Base-by-base conservation (phyloP, 2,888 invertebrate species). In the Axea sp. region DNA sequence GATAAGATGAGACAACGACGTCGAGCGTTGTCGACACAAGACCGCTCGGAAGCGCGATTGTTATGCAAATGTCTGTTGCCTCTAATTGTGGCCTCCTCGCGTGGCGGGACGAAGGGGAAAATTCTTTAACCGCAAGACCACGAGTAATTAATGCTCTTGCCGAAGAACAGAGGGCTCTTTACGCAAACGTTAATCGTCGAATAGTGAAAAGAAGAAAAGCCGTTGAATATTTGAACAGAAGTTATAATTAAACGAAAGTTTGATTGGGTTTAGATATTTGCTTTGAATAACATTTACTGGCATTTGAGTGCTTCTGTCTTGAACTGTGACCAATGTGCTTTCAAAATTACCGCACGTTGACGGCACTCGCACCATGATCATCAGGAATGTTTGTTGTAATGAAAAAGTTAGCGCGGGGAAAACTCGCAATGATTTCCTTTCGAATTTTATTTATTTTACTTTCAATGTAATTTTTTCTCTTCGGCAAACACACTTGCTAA, bases 1-100 rank as follows among this genome's bases (percentile, higher is more conserved):
- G 69, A 43, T 65, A 49, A 65, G 59, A 60, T 55, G 69, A 64
- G 65, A 65, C 69, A 51, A 75, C 62, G 71, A 62, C 51, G 57
- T 65, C 39, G 35, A 47, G 60, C 53, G 31, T 65, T 60, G 72
- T 53, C 64, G 67, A 57, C 62, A 59, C 65, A 65, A 59, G 57
- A 57, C 71, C 71, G 62, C 64, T 72, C 45, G 68, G 28, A 69
- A 65, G 65, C 24, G 55, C 65, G 49, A 75, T 68, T 72, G 72
- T 75, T 64, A 75, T 68, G 72, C 68, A 72, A 64, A 75, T 72
- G 60, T 71, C 49, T 43, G 57, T 45, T 75, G 51, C 47, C 51
- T 55, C 59, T 64, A 73, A 65, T 74, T 53, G 51, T 49, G 31
- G n/a, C n/a, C n/a, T n/a, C 49, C 31, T 37, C 11, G 41, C 26